Conservation (phyloP, 64 coral and sea anemone genomes). For the Cladopsammia gracilis region DNA sequence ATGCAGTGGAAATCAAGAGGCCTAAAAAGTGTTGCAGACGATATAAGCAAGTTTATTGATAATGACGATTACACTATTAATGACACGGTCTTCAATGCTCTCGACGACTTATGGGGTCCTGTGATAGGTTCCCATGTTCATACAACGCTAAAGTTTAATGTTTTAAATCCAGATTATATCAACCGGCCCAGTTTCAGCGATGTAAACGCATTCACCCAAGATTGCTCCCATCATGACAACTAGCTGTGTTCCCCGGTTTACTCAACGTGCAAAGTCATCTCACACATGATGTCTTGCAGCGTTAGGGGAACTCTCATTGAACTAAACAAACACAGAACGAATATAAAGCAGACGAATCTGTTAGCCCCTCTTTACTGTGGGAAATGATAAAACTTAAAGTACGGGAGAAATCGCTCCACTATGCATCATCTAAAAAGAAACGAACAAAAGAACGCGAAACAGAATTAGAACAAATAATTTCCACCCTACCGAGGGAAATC, state of each 20-base stretch:
- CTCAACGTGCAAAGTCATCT: background rate
- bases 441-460: too few species aligned
- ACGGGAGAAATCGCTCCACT: too few species aligned
- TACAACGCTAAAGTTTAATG: background rate
- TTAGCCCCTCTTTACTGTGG: too few species aligned
- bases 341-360: too few species aligned
- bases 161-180: constrained; percentile 13
- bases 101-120: constrained; percentile 57
- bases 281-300: background rate
- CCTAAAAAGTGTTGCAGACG: constrained; percentile 21
- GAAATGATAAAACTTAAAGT: too few species aligned
- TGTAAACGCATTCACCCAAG: constrained; percentile 41
- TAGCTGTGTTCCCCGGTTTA: constrained; percentile 21
- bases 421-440: too few species aligned
- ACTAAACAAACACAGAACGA: too few species aligned
- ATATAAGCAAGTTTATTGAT: constrained; percentile 29
- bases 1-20: constrained; percentile 36
- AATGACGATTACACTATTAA: constrained; percentile 44
- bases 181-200: background rate
- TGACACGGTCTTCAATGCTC: background rate
- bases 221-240: constrained; percentile 8
- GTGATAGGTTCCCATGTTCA: constrained; percentile 41
- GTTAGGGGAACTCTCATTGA: constrained; percentile 18
- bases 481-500: too few species aligned
- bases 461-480: too few species aligned